Base-by-base conservation (phyloP, 2,797 vertebrate genomes). In the Myotis myotis region DNA sequence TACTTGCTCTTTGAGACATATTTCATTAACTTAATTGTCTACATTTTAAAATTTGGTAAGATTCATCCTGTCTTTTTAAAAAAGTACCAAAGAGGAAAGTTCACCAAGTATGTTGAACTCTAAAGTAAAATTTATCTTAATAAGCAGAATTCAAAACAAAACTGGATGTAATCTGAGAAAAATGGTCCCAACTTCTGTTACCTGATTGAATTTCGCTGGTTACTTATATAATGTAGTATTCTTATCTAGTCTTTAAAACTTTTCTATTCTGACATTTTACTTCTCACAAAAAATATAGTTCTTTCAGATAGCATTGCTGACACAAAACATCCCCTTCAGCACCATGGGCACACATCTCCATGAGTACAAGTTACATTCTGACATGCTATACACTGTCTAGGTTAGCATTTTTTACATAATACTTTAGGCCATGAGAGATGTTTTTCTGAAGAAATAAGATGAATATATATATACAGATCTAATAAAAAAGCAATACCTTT, bases 221-320 rank as follows among this genome's bases (percentile, higher is more conserved):
- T 97, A 96, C 91, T 97, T 97, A 94, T 72, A 96, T 89, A 96
- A 97, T 95, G 95, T 93, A 96, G 38, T 93, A 92, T 80, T 97
- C 66, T 79, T 93, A 96, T 90, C 74, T 95, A 71, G 53, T 87
- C 0, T 38, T 87, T 88, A 89, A 78, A 94, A 70, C 60, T 95
- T 7, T 96, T 96, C 94, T 95, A 93, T 84, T 96, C 22, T 91
- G 89, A 97, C 51, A 87, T 30, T 91, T 98, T 95, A 96, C 75
- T 95, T 20, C 94, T 47, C 83, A 95, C 78, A 94, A 94, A 95
- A 94, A 97, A 96, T 25, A 95, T 85, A 97, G 87, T 36, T 90
- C 94, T 96, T 97, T 96, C 89, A 94, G 75, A 60, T 84, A n/a
- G 1, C 3, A 93, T 64, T 95, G 90, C 23, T 94, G 64, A 96